Conservation (phyloP, 2,797 vertebrate genomes). For the Podarcis siculus region DNA sequence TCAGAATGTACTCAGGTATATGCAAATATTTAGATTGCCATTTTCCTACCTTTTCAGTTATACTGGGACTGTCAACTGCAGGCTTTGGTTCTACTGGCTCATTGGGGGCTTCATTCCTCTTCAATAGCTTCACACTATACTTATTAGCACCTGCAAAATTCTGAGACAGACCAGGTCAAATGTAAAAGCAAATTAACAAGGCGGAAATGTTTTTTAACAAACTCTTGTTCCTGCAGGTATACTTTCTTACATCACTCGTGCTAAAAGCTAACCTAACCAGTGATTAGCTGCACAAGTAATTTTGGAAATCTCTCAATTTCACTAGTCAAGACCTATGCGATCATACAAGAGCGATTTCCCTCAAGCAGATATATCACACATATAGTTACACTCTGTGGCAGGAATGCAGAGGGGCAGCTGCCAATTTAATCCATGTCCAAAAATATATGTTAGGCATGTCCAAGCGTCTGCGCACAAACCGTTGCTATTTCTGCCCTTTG, state of each 20-base stretch:
- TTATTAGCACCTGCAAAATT: conserved; percentile 73
- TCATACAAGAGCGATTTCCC: neutral
- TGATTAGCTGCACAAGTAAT: neutral
- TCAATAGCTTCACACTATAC: conserved; percentile 86
- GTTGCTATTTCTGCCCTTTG: neutral
- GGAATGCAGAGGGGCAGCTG: too few species aligned
- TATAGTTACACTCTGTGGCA: too few species aligned
- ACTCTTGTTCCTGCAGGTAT: neutral
- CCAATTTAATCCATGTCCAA: neutral
- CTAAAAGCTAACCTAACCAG: neutral
- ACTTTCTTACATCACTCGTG: neutral
- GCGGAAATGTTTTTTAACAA: too few species aligned
- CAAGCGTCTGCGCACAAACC: neutral
- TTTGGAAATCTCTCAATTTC: neutral
- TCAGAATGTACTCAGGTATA: neutral
- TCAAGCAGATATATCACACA: neutral
- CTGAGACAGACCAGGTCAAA: conserved; percentile 72
- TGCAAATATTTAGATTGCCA: neutral
- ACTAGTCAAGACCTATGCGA: neutral
- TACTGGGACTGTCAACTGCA: conserved; percentile 58
- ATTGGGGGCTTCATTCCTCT: conserved; percentile 87
- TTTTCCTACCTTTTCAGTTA: conserved; percentile 71
- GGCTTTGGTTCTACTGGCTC: conserved; percentile 65
- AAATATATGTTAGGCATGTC: neutral
- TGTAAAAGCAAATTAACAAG: neutral